Base-by-base conservation (phyloP, 2,888 invertebrate species). In the Xanthorhoe designata region DNA sequence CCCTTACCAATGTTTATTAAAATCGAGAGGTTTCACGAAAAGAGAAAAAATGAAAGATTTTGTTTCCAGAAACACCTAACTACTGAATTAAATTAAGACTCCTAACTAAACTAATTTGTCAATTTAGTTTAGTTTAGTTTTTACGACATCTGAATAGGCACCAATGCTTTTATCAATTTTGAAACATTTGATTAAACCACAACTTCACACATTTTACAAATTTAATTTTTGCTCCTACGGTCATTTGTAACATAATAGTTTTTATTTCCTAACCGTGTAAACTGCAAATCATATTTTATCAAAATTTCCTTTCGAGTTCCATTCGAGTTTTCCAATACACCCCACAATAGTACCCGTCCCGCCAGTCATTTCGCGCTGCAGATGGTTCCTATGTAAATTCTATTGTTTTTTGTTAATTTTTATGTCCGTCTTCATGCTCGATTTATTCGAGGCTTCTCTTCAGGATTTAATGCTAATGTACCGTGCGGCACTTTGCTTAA, bases 361-460 rank as follows among this genome's bases (percentile, higher is more conserved):
- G 76, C 75, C 78, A 84, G 83, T 84, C 83, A 84, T 88, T 91
- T 85, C 79, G 82, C 81, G 83, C 75, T 88, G 84, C 92, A 92
- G 92, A 92, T 93, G 92, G 90, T 92, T 90, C 91, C 91, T 92
- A 93, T 92, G 92, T 91, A 87, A 93, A 93, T 93, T 90, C 91
- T 89, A 92, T 92, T 91, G 92, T 92, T 92, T 93, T 92, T 92
- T 92, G 91, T 91, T 92, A 92, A 92, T 92, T 92, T 91, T 92
- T 92, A 92, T 92, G 91, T 85, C 80, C 82, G 76, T 82, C 84
- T 89, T 91, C 91, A 89, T 88, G 92, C 87, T 89, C 92, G 88
- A 92, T 92, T 91, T 89, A 91, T 87, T 85, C 82, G 80, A 83
- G 83, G 80, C 82, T 90, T 89, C 86, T 83, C 82, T 89, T 85